phyloP scores from a whole-genome alignment of 2,797 vertebrate genomes.

The Tenualosa thibaudeaui region DNA sequence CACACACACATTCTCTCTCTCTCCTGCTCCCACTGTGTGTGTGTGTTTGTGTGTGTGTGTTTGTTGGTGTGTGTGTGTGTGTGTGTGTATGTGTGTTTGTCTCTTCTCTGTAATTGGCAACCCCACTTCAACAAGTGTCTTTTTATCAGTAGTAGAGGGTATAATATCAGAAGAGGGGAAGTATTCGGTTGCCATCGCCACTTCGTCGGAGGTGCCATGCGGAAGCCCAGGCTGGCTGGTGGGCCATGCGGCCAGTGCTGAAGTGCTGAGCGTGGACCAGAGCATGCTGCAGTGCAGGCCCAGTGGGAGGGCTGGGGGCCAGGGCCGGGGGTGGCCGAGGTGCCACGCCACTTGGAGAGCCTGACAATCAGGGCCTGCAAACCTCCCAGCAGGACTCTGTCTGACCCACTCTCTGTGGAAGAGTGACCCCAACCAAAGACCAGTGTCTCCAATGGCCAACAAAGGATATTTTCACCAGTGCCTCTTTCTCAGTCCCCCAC shows the following conservation, averaged over 20 bases:
- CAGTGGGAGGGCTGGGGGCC: not conserved
- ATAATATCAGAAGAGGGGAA: conserved; percentile 20
- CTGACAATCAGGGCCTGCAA: conserved; percentile 22
- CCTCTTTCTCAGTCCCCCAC: not conserved
- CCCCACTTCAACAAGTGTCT: conserved; percentile 2
- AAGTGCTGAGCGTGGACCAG: too few species aligned
- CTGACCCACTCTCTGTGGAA: conserved; percentile 23
- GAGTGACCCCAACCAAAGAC: conserved; percentile 25
- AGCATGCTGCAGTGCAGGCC: not conserved
- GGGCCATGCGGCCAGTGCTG: too few species aligned
- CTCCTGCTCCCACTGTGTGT: not conserved
- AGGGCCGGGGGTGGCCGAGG: not conserved
- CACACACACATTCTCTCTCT: not conserved
- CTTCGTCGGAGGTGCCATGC: conserved; percentile 6
- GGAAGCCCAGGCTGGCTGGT: not conserved
- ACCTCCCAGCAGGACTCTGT: conserved; percentile 19
- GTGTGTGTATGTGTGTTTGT: too few species aligned
- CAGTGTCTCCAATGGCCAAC: conserved; percentile 23
- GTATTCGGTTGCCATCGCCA: not conserved
- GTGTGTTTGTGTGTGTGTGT: too few species aligned
- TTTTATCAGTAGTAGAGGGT: conserved; percentile 8
- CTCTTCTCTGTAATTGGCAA: not conserved
- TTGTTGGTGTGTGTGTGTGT: too few species aligned
- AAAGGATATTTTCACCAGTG: conserved; percentile 18
- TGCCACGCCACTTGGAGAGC: not conserved